Percentiles rank a stretch among this genome's conserved stretches.
phyloP scores from a whole-genome alignment of 2,113 vertebrate species.

The Odocoileus virginianus region DNA sequence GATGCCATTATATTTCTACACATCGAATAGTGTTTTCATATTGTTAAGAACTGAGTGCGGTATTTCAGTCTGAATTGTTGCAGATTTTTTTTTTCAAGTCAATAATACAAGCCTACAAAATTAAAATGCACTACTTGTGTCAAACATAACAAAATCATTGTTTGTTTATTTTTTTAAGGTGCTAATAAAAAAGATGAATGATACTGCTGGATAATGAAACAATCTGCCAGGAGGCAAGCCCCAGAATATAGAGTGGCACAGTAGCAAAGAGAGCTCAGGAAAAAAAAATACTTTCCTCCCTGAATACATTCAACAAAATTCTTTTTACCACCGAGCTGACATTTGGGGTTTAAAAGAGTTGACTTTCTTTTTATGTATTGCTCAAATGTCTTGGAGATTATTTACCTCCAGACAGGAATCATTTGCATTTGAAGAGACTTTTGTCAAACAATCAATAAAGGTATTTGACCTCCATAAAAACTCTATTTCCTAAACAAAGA shows the following conservation, averaged over 20 bases:
- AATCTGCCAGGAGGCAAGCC: constrained; percentile 80
- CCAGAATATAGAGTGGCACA: constrained; percentile 77
- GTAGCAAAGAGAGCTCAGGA: constrained; percentile 42
- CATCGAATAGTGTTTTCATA: constrained; percentile 70
- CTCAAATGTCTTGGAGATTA: constrained; percentile 77
- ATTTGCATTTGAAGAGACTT: constrained; percentile 74
- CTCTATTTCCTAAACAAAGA: constrained; percentile 56
- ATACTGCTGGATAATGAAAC: constrained; percentile 82
- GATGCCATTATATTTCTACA: constrained; percentile 77
- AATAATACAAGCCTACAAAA: constrained; percentile 77
- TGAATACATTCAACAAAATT: constrained; percentile 66
- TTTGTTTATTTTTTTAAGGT: constrained; percentile 86
- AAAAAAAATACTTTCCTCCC: constrained; percentile 54
- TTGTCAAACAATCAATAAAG: constrained; percentile 70
- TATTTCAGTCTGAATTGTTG: constrained; percentile 75
- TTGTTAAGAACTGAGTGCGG: constrained; percentile 63
- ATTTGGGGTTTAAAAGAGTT: constrained; percentile 73
- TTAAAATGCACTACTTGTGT: constrained; percentile 85
- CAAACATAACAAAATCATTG: constrained; percentile 84
- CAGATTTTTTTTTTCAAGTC: constrained; percentile 71
- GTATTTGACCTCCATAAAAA: constrained; percentile 68
- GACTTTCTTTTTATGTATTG: constrained; percentile 70
- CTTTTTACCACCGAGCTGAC: constrained; percentile 66
- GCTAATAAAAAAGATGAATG: constrained; percentile 87
- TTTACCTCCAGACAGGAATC: constrained; percentile 59